Conservation (phyloP, 2,888 invertebrate genomes). For the Heteropelma amictum region DNA sequence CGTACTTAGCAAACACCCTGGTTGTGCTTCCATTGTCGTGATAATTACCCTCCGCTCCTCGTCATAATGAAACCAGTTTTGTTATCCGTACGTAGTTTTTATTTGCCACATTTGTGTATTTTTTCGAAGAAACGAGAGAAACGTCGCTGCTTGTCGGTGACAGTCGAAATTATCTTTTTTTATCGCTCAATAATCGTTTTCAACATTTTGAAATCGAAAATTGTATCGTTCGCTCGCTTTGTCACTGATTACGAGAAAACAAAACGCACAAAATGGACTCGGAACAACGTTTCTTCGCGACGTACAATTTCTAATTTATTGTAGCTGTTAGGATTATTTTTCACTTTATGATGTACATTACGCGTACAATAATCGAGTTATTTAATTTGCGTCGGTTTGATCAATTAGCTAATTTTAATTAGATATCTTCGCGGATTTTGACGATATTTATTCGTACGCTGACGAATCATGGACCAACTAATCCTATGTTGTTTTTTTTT, state of each 20-base stretch:
- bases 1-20: conserved; percentile 55
- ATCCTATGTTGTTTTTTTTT: not conserved
- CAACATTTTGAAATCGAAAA: not conserved
- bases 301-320: conserved; percentile 47
- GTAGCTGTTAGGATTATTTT: conserved; percentile 5
- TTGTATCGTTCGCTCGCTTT: conserved; percentile 9
- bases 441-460: conserved; percentile 16
- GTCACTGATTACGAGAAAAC: not conserved
- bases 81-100: conserved; percentile 31
- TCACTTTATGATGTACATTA: not conserved
- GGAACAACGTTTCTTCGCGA: not conserved
- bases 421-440: not conserved
- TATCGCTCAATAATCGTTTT: conserved; percentile 3
- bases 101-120: conserved; percentile 5
- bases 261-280: not conserved
- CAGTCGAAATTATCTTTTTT: no score
- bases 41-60: conserved; percentile 30
- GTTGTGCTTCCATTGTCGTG: conserved; percentile 58
- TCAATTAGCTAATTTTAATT: not conserved
- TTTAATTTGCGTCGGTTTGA: not conserved
- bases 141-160: conserved; percentile 6
- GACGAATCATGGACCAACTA: conserved; percentile 51
- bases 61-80: conserved; percentile 43
- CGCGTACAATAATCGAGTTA: not conserved
- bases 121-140: conserved; percentile 8